A percentile compares a stretch with the other conserved stretches of the same genome.
These are phyloP conservation scores for Parascotia fuliginaria DNA, from an alignment of 2,888 invertebrate species.

Conservation along the genomic window DNA sequence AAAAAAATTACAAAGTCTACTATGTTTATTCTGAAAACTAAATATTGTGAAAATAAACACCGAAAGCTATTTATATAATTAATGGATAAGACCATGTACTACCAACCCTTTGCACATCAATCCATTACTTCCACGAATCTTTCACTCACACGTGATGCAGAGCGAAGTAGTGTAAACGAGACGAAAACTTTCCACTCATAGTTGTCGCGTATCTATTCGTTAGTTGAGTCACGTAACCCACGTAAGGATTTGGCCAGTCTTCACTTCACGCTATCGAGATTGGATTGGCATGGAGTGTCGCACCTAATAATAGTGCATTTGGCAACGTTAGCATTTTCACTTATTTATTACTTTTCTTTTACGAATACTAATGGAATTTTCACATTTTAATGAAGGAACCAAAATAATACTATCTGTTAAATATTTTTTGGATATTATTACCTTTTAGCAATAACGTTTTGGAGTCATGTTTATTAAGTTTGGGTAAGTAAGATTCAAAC, in stretches of 20 bases:
- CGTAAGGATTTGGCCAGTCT: constrained; percentile 43
- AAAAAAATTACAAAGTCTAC: too few species aligned
- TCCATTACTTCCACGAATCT: neutral
- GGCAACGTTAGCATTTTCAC: constrained; percentile 19
- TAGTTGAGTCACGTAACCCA: constrained; percentile 48
- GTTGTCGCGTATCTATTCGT: constrained; percentile 5
- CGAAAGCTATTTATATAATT: too few species aligned
- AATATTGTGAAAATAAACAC: too few species aligned
- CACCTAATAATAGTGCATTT: constrained; percentile 41
- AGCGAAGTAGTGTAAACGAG: constrained; percentile 3
- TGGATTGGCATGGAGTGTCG: constrained; percentile 47
- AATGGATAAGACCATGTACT: too few species aligned
- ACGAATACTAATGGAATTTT: too few species aligned
- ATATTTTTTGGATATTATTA: too few species aligned
- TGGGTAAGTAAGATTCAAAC: too few species aligned
- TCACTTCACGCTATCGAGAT: constrained; percentile 42
- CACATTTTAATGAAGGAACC: too few species aligned
- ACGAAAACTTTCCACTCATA: constrained; percentile 23
- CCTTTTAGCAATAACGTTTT: too few species aligned
- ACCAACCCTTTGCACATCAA: neutral
- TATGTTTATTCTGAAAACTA: too few species aligned
- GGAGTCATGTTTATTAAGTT: too few species aligned
- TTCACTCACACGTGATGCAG: neutral
- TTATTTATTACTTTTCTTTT: neutral
- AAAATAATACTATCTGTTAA: too few species aligned